A percentile compares a stretch with the other conserved stretches of the same genome.
phyloP scores from a whole-genome alignment of 2,888 invertebrate species.

The Brenthis ino region DNA sequence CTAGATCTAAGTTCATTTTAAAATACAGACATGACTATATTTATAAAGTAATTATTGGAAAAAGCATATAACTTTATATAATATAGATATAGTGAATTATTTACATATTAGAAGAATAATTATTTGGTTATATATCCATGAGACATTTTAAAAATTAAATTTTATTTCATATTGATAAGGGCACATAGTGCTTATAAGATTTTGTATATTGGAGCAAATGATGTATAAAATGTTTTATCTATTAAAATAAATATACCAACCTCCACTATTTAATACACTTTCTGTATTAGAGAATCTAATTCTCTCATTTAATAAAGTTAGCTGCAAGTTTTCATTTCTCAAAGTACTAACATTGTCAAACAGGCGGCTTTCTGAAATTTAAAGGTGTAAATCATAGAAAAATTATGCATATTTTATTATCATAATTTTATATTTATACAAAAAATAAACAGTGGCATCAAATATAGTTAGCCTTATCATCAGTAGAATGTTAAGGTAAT shows the following conservation, averaged over 20 bases:
- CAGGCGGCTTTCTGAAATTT: slow-evolving; percentile 89
- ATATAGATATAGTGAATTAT: too few species aligned
- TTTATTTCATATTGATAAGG: too few species aligned
- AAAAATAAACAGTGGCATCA: slow-evolving; percentile 31
- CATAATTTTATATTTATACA: slow-evolving; percentile 8
- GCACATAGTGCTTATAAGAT: too few species aligned
- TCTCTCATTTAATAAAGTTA: slow-evolving; percentile 93
- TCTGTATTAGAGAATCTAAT: slow-evolving; percentile 84
- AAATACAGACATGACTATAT: not conserved
- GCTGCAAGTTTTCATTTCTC: slow-evolving; percentile 91
- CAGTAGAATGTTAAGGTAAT: slow-evolving; percentile 22
- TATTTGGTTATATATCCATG: too few species aligned
- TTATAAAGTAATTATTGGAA: too few species aligned
- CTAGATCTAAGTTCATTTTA: not conserved
- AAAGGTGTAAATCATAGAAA: not conserved
- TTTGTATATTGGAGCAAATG: not conserved
- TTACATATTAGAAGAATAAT: too few species aligned
- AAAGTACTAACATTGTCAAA: slow-evolving; percentile 92
- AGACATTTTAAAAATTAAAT: too few species aligned
- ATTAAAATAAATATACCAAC: slow-evolving; percentile 45
- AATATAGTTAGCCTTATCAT: slow-evolving; percentile 24
- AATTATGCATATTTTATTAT: not conserved
- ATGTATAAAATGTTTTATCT: not conserved
- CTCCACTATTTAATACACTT: slow-evolving; percentile 58
- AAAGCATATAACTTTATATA: too few species aligned